phyloP scores from a whole-genome alignment of 2,113 vertebrate genomes.

The Jaculus jaculus region DNA sequence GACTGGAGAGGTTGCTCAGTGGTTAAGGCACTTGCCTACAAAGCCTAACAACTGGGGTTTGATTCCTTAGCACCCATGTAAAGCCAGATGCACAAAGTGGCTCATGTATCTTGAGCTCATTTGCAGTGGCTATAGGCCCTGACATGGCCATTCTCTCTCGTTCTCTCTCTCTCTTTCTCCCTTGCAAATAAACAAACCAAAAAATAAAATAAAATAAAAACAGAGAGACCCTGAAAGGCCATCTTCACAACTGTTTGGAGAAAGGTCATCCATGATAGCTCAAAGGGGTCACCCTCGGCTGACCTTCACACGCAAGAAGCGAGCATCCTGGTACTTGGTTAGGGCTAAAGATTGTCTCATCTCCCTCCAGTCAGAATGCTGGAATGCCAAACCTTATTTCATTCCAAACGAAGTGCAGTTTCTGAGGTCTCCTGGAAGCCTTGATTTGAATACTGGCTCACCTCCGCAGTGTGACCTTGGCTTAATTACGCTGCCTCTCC shows the following conservation, averaged over 20 bases:
- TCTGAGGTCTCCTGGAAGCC: neutral
- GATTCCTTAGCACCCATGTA: too few relatives aligned
- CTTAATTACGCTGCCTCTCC: neutral
- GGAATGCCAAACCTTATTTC: neutral
- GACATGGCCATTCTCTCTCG: too few relatives aligned
- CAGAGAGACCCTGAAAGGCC: neutral
- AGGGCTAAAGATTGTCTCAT: neutral
- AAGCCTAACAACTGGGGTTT: too few relatives aligned
- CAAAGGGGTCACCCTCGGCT: neutral
- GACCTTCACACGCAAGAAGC: neutral
- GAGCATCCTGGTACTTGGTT: too few relatives aligned
- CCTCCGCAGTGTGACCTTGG: neutral
- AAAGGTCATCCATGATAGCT: neutral
- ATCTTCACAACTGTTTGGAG: neutral
- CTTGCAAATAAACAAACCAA: too few relatives aligned
- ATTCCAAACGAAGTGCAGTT: neutral
- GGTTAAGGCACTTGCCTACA: too few relatives aligned
- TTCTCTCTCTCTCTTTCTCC: too few relatives aligned
- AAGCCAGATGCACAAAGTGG: too few relatives aligned
- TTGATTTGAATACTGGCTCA: neutral
- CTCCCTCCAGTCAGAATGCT: neutral
- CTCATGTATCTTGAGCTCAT: too few relatives aligned
- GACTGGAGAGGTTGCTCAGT: too few relatives aligned
- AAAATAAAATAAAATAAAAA: too few relatives aligned
- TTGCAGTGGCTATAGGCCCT: too few relatives aligned